These are phyloP conservation scores for Apeira syringaria DNA, from an alignment of 2,888 invertebrate genomes.

Conservation along the genomic window DNA sequence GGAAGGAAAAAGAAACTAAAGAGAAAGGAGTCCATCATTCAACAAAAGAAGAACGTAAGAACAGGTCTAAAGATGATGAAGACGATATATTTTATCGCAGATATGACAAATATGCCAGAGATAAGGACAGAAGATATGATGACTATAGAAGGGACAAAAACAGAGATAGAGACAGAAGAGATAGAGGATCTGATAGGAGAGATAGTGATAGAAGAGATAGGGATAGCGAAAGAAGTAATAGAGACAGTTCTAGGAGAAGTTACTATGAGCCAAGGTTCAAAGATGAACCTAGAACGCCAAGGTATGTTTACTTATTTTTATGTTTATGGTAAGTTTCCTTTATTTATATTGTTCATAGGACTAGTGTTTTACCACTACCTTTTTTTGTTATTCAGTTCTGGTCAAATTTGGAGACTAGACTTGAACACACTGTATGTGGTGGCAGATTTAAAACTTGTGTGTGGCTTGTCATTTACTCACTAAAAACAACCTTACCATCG, in stretches of 20 bases:
- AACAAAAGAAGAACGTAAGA: slow-evolving; percentile 82
- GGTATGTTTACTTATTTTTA: slow-evolving; percentile 56
- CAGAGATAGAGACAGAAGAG: slow-evolving; percentile 47
- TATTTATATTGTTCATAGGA: too few relatives aligned
- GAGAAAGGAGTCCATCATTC: slow-evolving; percentile 89
- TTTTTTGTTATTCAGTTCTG: too few relatives aligned
- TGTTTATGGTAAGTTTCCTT: too few relatives aligned
- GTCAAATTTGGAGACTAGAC: too few relatives aligned
- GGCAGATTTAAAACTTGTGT: too few relatives aligned
- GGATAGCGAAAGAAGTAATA: slow-evolving; percentile 52
- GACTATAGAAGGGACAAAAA: slow-evolving; percentile 48
- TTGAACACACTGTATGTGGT: too few relatives aligned
- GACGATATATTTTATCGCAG: slow-evolving; percentile 61
- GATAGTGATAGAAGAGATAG: slow-evolving; percentile 49
- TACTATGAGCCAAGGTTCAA: slow-evolving; percentile 86
- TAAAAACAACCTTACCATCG: too few relatives aligned
- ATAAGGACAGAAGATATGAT: slow-evolving; percentile 50
- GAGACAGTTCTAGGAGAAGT: slow-evolving; percentile 74
- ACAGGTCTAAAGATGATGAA: slow-evolving; percentile 62
- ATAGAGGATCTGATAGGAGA: slow-evolving; percentile 46
- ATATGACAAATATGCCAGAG: slow-evolving; percentile 53
- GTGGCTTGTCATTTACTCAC: too few relatives aligned
- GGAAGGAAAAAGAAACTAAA: slow-evolving; percentile 80
- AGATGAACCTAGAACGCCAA: slow-evolving; percentile 95
- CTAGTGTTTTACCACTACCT: too few relatives aligned